phyloP scores from a whole-genome alignment of 2,113 vertebrate genomes.

The Sinocyclocheilus maitianheensis region DNA sequence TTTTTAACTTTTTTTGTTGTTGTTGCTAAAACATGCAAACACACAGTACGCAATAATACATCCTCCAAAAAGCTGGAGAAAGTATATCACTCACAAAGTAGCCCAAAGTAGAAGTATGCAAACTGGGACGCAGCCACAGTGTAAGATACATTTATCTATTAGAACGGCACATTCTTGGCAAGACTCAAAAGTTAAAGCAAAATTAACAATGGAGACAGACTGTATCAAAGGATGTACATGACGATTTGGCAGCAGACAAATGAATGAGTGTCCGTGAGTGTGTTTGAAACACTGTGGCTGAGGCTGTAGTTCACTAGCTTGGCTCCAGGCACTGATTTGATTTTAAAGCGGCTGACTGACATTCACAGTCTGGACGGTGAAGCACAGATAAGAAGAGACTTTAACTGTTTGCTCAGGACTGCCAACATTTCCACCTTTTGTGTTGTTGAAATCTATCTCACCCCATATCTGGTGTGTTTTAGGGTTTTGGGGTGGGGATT shows the following conservation, averaged over 20 bases:
- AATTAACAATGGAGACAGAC: not conserved
- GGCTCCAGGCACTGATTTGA: slow-evolving; percentile 5
- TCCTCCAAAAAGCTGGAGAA: not conserved
- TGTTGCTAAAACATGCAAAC: no score
- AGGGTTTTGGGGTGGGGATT: not conserved
- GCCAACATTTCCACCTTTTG: slow-evolving; percentile 18
- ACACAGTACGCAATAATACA: not conserved
- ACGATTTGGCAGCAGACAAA: slow-evolving; percentile 15
- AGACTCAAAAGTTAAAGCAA: not conserved
- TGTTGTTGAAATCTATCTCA: slow-evolving; percentile 6
- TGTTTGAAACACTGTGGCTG: not conserved
- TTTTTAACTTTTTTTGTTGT: no score
- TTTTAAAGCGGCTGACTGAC: not conserved
- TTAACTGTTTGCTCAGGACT: slow-evolving; percentile 19
- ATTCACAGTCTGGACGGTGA: not conserved
- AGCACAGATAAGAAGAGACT: slow-evolving; percentile 17
- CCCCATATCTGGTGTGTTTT: not conserved
- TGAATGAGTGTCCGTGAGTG: not conserved
- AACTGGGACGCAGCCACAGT: not conserved
- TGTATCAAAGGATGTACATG: not conserved
- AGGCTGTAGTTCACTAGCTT: not conserved
- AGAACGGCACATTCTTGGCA: slow-evolving; percentile 7
- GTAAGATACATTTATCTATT: not conserved
- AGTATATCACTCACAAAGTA: not conserved
- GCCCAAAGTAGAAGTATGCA: not conserved